These are phyloP conservation scores for Drosophila simulans DNA, from an alignment of 1,140 invertebrate genomes.

Conservation along the genomic window DNA sequence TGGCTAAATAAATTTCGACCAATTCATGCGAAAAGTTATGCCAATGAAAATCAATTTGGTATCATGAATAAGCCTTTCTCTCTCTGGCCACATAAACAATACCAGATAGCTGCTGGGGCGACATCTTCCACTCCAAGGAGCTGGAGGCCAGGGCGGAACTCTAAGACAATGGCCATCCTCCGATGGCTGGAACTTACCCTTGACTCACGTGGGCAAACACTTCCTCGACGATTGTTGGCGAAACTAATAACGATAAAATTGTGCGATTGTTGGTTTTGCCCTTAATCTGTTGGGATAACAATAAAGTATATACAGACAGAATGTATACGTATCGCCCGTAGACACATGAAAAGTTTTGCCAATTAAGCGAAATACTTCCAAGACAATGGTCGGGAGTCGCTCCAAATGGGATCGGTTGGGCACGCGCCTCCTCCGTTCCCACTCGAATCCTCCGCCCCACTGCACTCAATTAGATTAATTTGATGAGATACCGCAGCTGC, in stretches of 20 bases:
- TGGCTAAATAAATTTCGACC: conserved; percentile 61
- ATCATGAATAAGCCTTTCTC: conserved; percentile 41
- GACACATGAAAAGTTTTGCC: conserved; percentile 79
- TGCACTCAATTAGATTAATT: conserved; percentile 80
- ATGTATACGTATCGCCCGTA: conserved; percentile 53
- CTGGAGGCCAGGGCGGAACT: neutral
- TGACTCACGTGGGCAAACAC: conserved; percentile 66
- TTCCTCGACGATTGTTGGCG: conserved; percentile 81
- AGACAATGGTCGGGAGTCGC: conserved; percentile 43
- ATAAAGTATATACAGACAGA: conserved; percentile 57
- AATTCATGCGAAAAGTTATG: conserved; percentile 66
- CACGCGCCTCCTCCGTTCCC: neutral
- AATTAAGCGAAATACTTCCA: conserved; percentile 74
- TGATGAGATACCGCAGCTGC: conserved; percentile 52
- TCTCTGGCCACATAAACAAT: conserved; percentile 51
- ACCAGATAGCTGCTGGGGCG: conserved; percentile 14
- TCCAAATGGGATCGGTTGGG: conserved; percentile 7
- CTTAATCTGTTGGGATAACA: conserved; percentile 83
- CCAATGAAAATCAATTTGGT: conserved; percentile 63
- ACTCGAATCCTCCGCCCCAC: conserved; percentile 24
- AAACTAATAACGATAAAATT: conserved; percentile 84
- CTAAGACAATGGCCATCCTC: conserved; percentile 62
- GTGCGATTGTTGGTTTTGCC: conserved; percentile 84
- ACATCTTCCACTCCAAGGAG: conserved; percentile 29
- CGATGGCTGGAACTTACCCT: conserved; percentile 69